A percentile compares a stretch with the other conserved stretches of the same genome.
Conservation (phyloP, 2,888 invertebrate species). For the Lasioglossum oenotherae region DNA sequence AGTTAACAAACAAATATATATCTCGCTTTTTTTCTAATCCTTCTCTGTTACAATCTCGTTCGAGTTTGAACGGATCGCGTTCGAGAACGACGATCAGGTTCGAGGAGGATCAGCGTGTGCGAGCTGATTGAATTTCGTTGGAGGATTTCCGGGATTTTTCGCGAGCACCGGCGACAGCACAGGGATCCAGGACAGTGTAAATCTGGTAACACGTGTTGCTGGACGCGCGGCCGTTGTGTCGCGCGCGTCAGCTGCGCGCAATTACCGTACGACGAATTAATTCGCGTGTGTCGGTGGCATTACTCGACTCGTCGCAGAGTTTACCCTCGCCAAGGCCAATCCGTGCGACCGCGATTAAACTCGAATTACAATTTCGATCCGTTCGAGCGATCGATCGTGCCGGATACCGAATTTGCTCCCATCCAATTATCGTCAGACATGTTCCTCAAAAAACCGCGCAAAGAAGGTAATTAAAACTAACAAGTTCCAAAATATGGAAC, state of each 20-base stretch:
- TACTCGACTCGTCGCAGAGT: slow-evolving; percentile 61
- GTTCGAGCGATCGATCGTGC: neutral
- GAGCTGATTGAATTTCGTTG: neutral
- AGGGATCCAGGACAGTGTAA: slow-evolving; percentile 7
- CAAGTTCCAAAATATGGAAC: too few relatives aligned
- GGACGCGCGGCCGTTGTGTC: slow-evolving; percentile 7
- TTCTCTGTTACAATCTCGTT: neutral
- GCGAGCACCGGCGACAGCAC: neutral
- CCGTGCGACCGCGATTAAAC: slow-evolving; percentile 61
- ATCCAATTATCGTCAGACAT: neutral
- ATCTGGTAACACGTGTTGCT: slow-evolving; percentile 44
- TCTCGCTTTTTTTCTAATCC: neutral
- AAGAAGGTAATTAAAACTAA: too few relatives aligned
- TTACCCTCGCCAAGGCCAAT: slow-evolving; percentile 38
- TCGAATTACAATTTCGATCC: slow-evolving; percentile 56
- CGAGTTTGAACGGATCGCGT: neutral
- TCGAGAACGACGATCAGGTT: neutral
- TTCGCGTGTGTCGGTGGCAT: slow-evolving; percentile 55
- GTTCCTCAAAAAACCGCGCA: too few relatives aligned
- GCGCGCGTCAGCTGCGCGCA: slow-evolving; percentile 46
- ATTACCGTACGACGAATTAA: slow-evolving; percentile 63
- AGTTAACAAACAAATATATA: neutral
- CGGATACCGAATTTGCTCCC: neutral
- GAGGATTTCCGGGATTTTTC: slow-evolving; percentile 22
- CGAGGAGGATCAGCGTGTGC: neutral